These are phyloP conservation scores for Catotricha subobsoleta DNA, from an alignment of 2,888 invertebrate species.

Conservation along the genomic window DNA sequence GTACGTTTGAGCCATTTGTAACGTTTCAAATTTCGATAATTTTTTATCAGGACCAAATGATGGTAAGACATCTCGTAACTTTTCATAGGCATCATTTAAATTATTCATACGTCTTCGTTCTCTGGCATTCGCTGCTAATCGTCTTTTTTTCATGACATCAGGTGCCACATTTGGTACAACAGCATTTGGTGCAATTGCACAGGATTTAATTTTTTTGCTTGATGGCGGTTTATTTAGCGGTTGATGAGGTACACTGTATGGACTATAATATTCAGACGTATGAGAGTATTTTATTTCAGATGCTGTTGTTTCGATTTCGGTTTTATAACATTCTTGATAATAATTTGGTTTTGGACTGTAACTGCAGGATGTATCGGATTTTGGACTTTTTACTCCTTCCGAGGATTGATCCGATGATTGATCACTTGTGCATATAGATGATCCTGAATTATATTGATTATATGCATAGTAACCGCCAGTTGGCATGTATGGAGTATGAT, in stretches of 20 bases:
- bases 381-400: conserved; percentile 3
- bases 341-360: conserved; percentile 4
- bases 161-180: conserved; percentile 11
- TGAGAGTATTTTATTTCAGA: conserved; percentile 2
- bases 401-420: conserved; percentile 3
- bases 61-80: conserved; percentile 44
- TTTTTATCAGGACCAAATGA: conserved; percentile 50
- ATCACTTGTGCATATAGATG: not conserved
- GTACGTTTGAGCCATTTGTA: conserved; percentile 63
- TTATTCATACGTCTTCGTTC: conserved; percentile 56
- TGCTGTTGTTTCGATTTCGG: not conserved
- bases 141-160: conserved; percentile 39
- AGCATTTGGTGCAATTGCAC: not conserved
- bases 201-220: not conserved
- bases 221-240: not conserved
- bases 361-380: not conserved
- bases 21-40: conserved; percentile 55
- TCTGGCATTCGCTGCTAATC: conserved; percentile 54
- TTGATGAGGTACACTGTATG: not conserved
- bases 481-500: conserved; percentile 3
- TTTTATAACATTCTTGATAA: conserved; percentile 2
- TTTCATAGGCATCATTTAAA: conserved; percentile 49
- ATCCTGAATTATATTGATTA: conserved; percentile 3
- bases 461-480: not conserved
- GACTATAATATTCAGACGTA: not conserved